phyloP scores from a whole-genome alignment of 1,140 invertebrate genomes.

The Penaeus indicus region DNA sequence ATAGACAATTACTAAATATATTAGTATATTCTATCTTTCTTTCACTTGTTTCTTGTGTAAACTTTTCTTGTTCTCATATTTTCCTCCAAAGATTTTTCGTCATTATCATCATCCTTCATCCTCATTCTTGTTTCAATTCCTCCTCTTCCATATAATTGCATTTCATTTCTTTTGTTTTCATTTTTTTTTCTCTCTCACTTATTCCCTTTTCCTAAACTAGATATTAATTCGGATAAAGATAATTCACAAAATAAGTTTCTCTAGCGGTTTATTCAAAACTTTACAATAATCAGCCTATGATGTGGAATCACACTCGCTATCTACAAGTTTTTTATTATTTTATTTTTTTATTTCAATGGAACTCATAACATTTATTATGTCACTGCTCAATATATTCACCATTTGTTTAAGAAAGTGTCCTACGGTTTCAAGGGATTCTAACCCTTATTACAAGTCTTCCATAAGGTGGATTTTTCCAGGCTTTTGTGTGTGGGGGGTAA shows the following conservation, averaged over 20 bases:
- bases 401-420: constrained; percentile 24
- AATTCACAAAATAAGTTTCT: constrained; percentile 26
- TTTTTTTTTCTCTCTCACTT: not conserved
- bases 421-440: not conserved
- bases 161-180: no score
- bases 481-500: no score
- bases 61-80: no score
- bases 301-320: constrained; percentile 57
- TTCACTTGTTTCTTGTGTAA: no score
- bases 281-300: constrained; percentile 61
- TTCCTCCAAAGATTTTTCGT: no score
- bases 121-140: no score
- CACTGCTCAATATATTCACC: constrained; percentile 50
- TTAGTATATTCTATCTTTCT: no score
- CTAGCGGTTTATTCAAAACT: constrained; percentile 63
- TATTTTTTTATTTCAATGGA: constrained; percentile 44
- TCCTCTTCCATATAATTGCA: no score
- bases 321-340: constrained; percentile 42
- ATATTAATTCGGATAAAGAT: not conserved
- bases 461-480: no score
- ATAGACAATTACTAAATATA: no score
- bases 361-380: constrained; percentile 59
- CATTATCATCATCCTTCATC: no score
- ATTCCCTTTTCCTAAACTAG: not conserved
- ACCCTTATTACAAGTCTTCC: no score